Evolutionary conservation across 2,113 vertebrate genomes (phyloP).

Genomic region (Sorex araneus): DNA sequence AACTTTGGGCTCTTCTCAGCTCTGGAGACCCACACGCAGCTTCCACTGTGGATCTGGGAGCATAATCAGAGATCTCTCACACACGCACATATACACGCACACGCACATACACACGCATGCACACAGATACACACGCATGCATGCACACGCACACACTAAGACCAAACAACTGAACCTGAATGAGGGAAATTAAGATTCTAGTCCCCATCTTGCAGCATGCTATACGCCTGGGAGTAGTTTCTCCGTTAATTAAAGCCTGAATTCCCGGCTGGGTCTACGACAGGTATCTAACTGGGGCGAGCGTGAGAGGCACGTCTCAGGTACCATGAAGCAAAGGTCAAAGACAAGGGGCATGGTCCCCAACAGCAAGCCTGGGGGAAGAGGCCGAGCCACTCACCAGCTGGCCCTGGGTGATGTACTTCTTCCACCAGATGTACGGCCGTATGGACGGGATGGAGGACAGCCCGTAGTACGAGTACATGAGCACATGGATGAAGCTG

Average conservation of each 20-base stretch:
- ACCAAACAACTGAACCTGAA: neutral
- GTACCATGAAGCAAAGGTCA: neutral
- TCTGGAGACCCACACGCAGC: neutral
- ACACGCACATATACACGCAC: rapidly evolving
- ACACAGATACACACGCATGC: rapidly evolving
- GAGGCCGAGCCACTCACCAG: slow-evolving; percentile 91
- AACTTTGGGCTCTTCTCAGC: neutral
- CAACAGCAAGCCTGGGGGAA: neutral
- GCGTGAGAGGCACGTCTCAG: neutral
- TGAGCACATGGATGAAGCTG: slow-evolving; percentile 98
- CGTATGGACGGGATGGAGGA: slow-evolving; percentile 95
- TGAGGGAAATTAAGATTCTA: neutral
- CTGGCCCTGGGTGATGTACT: slow-evolving; percentile 98
- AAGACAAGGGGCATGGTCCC: neutral
- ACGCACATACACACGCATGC: neutral
- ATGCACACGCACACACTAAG: rapidly evolving
- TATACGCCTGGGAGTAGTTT: neutral
- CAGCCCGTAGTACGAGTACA: slow-evolving; percentile 98
- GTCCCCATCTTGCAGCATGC: neutral
- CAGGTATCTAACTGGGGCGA: neutral
- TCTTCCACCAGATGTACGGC: slow-evolving; percentile 99
- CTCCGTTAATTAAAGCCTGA: neutral
- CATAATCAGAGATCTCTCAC: neutral
- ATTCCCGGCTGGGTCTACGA: neutral
- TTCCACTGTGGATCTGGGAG: neutral